phyloP scores from a whole-genome alignment of 64 coral and sea anemone genomes.

The Anthopleura sola region DNA sequence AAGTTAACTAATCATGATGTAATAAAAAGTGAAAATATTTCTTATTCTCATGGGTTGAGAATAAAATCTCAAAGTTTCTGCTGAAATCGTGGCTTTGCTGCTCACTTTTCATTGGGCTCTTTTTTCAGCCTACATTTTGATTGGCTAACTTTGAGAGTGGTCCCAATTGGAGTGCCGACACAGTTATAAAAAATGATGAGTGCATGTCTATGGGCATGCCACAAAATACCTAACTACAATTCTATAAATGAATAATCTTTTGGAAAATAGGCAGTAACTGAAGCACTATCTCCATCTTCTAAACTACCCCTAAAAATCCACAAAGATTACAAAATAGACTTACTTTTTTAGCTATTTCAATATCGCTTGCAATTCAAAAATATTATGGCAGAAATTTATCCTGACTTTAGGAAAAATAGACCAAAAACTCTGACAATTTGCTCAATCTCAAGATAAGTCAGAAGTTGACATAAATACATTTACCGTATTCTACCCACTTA shows the following conservation, averaged over 20 bases:
- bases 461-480: not conserved
- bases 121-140: too few relatives aligned
- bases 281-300: not conserved
- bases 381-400: not conserved
- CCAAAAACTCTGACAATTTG: not conserved
- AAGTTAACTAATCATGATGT: too few relatives aligned
- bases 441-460: not conserved
- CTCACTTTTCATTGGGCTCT: too few relatives aligned
- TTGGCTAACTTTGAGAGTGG: too few relatives aligned
- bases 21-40: too few relatives aligned
- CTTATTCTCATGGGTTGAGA: too few relatives aligned
- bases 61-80: too few relatives aligned
- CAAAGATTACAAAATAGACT: not conserved
- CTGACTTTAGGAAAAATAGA: slow-evolving; percentile 5
- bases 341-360: not conserved
- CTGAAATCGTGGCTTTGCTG: too few relatives aligned
- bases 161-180: too few relatives aligned
- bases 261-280: not conserved
- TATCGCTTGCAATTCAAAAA: not conserved
- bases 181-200: not conserved
- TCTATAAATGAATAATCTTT: not conserved
- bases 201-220: not conserved
- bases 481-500: not conserved
- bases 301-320: not conserved
- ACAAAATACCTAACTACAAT: not conserved